Conservation (phyloP, 2,113 vertebrate species). For the Tenrec ecaudatus region DNA sequence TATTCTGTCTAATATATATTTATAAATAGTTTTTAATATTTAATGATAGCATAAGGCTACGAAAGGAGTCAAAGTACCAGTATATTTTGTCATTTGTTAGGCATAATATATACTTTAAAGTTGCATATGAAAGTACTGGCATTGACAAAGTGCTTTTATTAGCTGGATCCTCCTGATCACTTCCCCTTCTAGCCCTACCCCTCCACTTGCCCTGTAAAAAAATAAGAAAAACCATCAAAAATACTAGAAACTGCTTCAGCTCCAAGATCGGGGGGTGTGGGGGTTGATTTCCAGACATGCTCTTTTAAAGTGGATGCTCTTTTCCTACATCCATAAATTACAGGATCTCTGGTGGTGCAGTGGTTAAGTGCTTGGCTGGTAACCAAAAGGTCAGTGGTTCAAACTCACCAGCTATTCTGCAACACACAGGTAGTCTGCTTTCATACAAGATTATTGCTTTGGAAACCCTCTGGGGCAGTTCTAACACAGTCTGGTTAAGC, state of each 20-base stretch:
- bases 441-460: neutral
- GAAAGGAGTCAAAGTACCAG: neutral
- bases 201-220: neutral
- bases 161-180: conserved; percentile 43
- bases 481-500: neutral
- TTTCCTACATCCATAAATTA: conserved; percentile 11
- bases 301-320: conserved; percentile 7
- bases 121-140: conserved; percentile 17
- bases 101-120: neutral
- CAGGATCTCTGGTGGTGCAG: neutral
- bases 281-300: conserved; percentile 1
- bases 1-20: conserved; percentile 81
- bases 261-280: neutral
- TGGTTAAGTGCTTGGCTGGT: neutral
- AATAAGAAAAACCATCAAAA: neutral
- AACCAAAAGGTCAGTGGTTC: neutral
- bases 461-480: neutral
- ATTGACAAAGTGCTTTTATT: conserved; percentile 22
- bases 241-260: neutral
- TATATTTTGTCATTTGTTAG: conserved; percentile 34
- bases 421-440: neutral
- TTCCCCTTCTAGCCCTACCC: neutral
- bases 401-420: neutral
- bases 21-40: conserved; percentile 54
- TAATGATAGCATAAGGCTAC: conserved; percentile 20